These are phyloP conservation scores for Drosophila mayaguana DNA, from an alignment of 2,888 invertebrate genomes.

Conservation along the genomic window DNA sequence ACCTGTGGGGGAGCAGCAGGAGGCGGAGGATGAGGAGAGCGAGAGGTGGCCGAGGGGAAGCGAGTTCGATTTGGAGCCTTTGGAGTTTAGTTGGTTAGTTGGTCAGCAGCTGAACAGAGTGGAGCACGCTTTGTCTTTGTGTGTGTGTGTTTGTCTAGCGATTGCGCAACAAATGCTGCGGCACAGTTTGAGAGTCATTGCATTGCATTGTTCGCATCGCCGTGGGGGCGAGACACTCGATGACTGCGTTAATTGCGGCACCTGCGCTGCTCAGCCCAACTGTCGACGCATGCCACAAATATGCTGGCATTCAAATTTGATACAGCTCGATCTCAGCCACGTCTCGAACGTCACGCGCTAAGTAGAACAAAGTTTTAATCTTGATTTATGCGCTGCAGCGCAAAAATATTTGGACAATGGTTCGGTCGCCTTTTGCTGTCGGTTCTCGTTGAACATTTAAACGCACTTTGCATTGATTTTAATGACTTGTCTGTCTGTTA, in stretches of 20 bases:
- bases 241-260: constrained; percentile 71
- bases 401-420: constrained; percentile 79
- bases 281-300: constrained; percentile 68
- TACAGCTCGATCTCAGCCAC: constrained; percentile 6
- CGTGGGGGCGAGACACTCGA: constrained; percentile 45
- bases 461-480: constrained; percentile 69
- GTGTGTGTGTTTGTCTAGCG: constrained; percentile 21
- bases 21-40: not conserved
- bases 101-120: constrained; percentile 63
- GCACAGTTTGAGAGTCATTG: constrained; percentile 57
- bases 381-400: constrained; percentile 71
- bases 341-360: constrained; percentile 33
- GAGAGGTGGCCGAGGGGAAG: not conserved
- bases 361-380: constrained; percentile 70
- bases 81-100: constrained; percentile 75
- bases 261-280: constrained; percentile 42
- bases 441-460: constrained; percentile 57
- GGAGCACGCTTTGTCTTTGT: constrained; percentile 60
- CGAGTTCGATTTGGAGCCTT: constrained; percentile 22
- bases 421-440: constrained; percentile 11
- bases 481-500: constrained; percentile 72
- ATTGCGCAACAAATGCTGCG: constrained; percentile 56
- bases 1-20: not conserved
- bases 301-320: constrained; percentile 27
- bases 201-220: constrained; percentile 11